Conservation (phyloP, 2,113 vertebrate genomes). For the Eupsittula cactorum region DNA sequence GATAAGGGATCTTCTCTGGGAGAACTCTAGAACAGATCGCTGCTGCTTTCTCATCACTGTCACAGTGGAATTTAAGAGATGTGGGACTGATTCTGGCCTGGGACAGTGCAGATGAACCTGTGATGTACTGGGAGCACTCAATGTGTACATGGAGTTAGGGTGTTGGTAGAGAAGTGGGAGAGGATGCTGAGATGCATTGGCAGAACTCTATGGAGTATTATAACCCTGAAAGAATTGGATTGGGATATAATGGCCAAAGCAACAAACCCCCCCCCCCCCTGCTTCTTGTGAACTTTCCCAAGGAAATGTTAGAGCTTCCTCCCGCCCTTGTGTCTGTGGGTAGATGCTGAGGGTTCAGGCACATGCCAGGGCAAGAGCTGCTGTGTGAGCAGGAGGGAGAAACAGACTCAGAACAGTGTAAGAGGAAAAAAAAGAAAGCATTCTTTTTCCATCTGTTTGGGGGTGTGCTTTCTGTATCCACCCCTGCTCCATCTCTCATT, state of each 20-base stretch:
- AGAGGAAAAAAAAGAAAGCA: not conserved
- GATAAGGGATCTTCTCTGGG: not conserved
- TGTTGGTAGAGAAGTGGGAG: not conserved
- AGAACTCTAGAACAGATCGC: not conserved
- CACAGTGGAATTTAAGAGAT: not conserved
- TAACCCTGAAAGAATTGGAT: not conserved
- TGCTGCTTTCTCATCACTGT: not conserved
- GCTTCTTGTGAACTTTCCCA: not conserved
- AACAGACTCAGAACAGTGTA: not conserved
- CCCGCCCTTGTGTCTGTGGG: not conserved
- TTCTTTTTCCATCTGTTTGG: not conserved
- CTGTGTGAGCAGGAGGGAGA: not conserved
- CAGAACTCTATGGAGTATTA: not conserved
- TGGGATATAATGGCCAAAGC: not conserved
- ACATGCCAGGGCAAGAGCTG: not conserved
- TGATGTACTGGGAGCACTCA: not conserved
- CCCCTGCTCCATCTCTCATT: not conserved
- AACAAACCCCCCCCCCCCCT: fast-evolving
- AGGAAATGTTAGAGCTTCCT: not conserved
- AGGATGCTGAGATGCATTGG: not conserved
- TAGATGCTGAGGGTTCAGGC: not conserved
- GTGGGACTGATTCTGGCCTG: not conserved
- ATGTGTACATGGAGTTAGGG: fast-evolving
- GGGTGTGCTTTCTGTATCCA: not conserved
- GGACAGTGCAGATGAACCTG: no score